Evolutionary conservation across 92 coral and sea anemone species (phyloP).

Genomic region (Phenganax subtilis): DNA sequence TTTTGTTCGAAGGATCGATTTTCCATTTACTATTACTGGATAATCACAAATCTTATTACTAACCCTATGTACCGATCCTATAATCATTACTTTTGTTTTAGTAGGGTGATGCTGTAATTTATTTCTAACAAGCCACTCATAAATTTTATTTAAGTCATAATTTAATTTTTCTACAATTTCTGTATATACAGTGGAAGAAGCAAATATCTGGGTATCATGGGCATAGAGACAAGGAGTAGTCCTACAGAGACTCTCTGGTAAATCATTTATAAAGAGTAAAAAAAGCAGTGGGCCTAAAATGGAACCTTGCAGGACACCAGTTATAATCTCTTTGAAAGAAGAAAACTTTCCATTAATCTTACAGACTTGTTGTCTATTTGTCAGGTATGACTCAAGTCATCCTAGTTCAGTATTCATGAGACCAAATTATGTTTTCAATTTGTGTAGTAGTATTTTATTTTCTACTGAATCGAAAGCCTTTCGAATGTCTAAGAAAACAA

Average conservation of each 20-base stretch:
- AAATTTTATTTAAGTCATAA: not conserved
- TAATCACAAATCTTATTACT: not conserved
- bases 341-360: too few species aligned
- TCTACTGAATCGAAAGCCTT: too few species aligned
- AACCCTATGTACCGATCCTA: not conserved
- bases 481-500: too few species aligned
- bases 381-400: too few species aligned
- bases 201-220: not conserved
- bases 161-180: not conserved
- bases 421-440: too few species aligned
- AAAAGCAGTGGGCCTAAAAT: not conserved
- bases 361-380: too few species aligned
- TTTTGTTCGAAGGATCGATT: too few species aligned
- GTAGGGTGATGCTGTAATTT: not conserved
- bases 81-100: not conserved
- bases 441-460: too few species aligned
- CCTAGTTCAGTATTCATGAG: too few species aligned
- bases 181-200: not conserved
- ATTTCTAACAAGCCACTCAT: not conserved
- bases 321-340: too few species aligned
- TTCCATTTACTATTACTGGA: not conserved
- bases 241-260: not conserved
- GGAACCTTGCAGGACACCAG: too few species aligned
- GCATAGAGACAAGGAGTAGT: conserved; percentile 6
- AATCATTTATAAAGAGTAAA: not conserved